Evolutionary conservation across 2,113 vertebrate genomes (phyloP), one percentile per base, ranked within the genome.

Genomic region (Forbesichthys agassizii): DNA sequence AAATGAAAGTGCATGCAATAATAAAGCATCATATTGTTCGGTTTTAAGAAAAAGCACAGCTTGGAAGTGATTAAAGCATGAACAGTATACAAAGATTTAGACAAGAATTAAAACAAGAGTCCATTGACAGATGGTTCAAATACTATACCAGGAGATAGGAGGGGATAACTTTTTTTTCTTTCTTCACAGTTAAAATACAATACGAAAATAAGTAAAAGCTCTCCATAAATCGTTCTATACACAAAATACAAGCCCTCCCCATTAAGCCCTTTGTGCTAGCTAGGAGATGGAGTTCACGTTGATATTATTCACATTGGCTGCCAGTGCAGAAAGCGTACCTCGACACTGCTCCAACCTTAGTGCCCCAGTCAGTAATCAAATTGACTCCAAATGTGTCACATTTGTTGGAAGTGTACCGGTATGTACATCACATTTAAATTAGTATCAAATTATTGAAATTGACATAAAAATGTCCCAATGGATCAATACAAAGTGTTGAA

Each of bases 201-300:
- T 97, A 98, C 92, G 95, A 98, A 98, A 98, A 98, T 98, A 98
- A 96, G 94, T 96, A 94, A 96, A 98, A 95, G 95, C 95, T 97
- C 94, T 97, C 93, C 94, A 95, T 96, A 96, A 96, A 96, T 96
- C 96, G 94, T 95, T 98, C 96, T 96, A 94, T 97, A 96, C 95
- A 97, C 94, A 96, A 96, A 96, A 95, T 96, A 95, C 94, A 96
- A 89, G 92, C 51, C 78, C 79, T 93, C 92, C 93, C 91, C 69
- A 68, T 73, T 70, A 94, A 96, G 95, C 95, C 96, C 94, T 92
- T 91, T 97, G 95, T 97, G 96, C 95, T 95, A 92, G 92, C 93
- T 93, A 94, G 95, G 93, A 93, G 92, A 91, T 85, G 91, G 92
- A 94, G 93, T 93, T 94, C 89, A 90, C 91, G 88, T 71, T 64